A percentile compares a stretch with the other conserved stretches of the same genome.
Evolutionary conservation across 2,888 invertebrate species (phyloP).

Genomic region (Tetropium fuscum): DNA sequence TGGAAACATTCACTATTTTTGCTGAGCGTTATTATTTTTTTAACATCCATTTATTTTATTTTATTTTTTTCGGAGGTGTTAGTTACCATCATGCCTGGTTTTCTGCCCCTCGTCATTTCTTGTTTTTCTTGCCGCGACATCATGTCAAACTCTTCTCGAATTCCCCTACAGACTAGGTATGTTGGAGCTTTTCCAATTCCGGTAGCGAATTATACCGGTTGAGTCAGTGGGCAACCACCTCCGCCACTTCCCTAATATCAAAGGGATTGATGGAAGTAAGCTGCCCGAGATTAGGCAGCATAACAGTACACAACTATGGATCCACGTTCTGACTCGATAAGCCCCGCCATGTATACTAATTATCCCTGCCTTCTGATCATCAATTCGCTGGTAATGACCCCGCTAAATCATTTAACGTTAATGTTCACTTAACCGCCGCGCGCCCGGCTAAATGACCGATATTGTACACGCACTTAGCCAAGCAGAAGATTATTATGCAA

Average conservation of each 20-base stretch:
- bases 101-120: too few relatives aligned
- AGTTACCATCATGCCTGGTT: too few relatives aligned
- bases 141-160: too few relatives aligned
- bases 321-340: slow-evolving; percentile 45
- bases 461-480: slow-evolving; percentile 42
- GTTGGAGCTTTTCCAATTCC: too few relatives aligned
- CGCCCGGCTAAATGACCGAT: slow-evolving; percentile 36
- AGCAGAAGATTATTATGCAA: slow-evolving; percentile 45
- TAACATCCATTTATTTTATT: too few relatives aligned
- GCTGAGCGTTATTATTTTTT: too few relatives aligned
- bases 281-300: slow-evolving; percentile 27
- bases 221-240: too few relatives aligned
- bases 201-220: too few relatives aligned
- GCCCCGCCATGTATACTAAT: slow-evolving; percentile 59
- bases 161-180: too few relatives aligned
- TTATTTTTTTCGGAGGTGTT: too few relatives aligned
- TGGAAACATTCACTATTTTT: too few relatives aligned
- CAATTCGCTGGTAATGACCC: slow-evolving; percentile 60
- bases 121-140: too few relatives aligned
- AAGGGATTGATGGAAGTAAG: slow-evolving; percentile 40
- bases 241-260: slow-evolving; percentile 35
- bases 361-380: slow-evolving; percentile 61
- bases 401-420: slow-evolving; percentile 63
- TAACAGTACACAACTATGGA: slow-evolving; percentile 11
- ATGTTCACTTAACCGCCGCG: slow-evolving; percentile 44